Evolutionary conservation across 1,140 invertebrate species (phyloP), one percentile per base, ranked within the genome.

Genomic region (Lanistes nyassanus): DNA sequence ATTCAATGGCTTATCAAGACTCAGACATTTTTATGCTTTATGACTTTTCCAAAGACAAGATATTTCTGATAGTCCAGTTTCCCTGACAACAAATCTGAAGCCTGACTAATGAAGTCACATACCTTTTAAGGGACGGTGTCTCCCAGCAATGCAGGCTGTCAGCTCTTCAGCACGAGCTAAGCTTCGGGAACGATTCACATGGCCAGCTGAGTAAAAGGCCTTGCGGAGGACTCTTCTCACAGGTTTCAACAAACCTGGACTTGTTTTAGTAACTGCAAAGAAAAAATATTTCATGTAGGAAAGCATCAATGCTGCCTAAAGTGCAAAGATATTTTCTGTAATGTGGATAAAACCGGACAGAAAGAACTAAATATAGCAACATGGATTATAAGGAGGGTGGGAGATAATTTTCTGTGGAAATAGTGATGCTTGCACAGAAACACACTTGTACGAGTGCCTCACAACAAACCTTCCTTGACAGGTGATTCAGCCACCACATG

Each of bases 401-500:
- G n/a, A n/a, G n/a, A n/a, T n/a, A n/a, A n/a, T n/a, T n/a, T n/a
- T n/a, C n/a, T n/a, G n/a, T n/a, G n/a, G n/a, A n/a, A n/a, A n/a
- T n/a, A n/a, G n/a, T n/a, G n/a, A n/a, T n/a, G n/a, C n/a, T n/a
- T n/a, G n/a, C n/a, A n/a, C n/a, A n/a, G n/a, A n/a, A n/a, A n/a
- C n/a, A n/a, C n/a, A n/a, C n/a, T n/a, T n/a, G n/a, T n/a, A n/a
- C n/a, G n/a, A n/a, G n/a, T n/a, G n/a, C n/a, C n/a, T n/a, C n/a
- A n/a, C 11, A 62, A 6, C 31, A 55, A 29, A 79, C 79, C 75
- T 55, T 69, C 39, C 65, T 85, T 85, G n/a, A 80, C 70, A 19
- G 83, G 83, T 1, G 83, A 85, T 72, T 85, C 83, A 7, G 71
- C 73, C 16, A 85, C 76, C 7, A 85, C 79, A 23, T 82, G 70